These are phyloP conservation scores for Polypterus bichir DNA, from an alignment of 2,113 vertebrate genomes.

Conservation along the genomic window DNA sequence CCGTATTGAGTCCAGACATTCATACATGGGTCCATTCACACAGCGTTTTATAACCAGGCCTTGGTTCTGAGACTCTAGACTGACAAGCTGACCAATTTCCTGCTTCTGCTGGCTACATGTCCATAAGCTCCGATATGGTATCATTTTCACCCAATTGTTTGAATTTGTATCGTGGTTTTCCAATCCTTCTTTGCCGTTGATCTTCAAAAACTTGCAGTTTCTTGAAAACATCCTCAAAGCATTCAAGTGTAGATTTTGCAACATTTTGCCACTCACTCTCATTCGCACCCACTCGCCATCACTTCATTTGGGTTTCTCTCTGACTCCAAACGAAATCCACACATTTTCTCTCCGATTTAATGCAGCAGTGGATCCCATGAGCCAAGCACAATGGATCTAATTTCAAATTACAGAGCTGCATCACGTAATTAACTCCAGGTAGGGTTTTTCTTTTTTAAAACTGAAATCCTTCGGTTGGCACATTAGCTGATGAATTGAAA, in stretches of 20 bases:
- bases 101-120: conserved; percentile 59
- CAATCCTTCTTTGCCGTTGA: conserved; percentile 63
- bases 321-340: conserved; percentile 97
- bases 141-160: conserved; percentile 57
- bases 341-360: conserved; percentile 95
- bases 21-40: conserved; percentile 83
- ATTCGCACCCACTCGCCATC: conserved; percentile 99
- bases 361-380: conserved; percentile 99
- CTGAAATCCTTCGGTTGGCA: conserved; percentile 98
- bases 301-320: conserved; percentile 93
- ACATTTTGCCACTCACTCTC: conserved; percentile 98
- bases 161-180: conserved; percentile 53
- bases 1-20: conserved; percentile 75
- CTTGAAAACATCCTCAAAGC: conserved; percentile 85
- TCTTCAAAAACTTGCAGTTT: conserved; percentile 76
- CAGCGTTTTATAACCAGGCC: conserved; percentile 80
- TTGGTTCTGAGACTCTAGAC: conserved; percentile 60
- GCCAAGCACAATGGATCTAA: conserved; percentile 99
- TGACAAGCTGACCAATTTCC: conserved; percentile 37
- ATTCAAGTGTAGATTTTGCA: conserved; percentile 87
- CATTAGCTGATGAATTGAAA: conserved; percentile 96
- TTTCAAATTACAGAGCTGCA: conserved; percentile 97
- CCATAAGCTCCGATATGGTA: conserved; percentile 69
- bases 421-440: conserved; percentile 80
- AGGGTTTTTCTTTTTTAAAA: conserved; percentile 73